These are phyloP conservation scores for Drosophila diplacantha DNA, from an alignment of 2,888 invertebrate genomes.

Conservation along the genomic window DNA sequence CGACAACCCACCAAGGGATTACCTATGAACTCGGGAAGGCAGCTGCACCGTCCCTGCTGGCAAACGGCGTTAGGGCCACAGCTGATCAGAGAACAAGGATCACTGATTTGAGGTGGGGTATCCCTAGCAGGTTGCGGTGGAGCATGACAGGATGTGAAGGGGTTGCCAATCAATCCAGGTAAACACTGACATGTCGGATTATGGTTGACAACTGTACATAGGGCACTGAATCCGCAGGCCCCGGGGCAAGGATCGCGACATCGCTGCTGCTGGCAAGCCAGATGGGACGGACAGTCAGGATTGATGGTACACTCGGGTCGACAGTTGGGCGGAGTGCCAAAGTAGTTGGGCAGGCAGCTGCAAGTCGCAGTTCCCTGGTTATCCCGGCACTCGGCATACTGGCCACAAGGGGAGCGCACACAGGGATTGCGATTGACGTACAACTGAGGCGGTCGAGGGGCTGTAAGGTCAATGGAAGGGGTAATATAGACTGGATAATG, in stretches of 20 bases:
- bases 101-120: conserved; percentile 74
- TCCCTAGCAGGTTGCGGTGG: conserved; percentile 65
- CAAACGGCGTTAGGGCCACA: conserved; percentile 85
- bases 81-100: conserved; percentile 85
- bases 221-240: conserved; percentile 83
- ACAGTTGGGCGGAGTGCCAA: conserved; percentile 85
- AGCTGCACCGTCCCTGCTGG: conserved; percentile 84
- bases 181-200: conserved; percentile 83
- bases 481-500: background rate
- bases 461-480: conserved; percentile 29
- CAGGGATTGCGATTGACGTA: conserved; percentile 81
- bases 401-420: conserved; percentile 86
- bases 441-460: conserved; percentile 54
- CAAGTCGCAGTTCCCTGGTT: conserved; percentile 82
- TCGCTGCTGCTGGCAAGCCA: conserved; percentile 85
- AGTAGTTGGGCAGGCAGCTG: conserved; percentile 82
- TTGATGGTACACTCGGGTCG: conserved; percentile 85
- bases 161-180: conserved; percentile 82
- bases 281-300: conserved; percentile 83
- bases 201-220: conserved; percentile 83
- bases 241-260: conserved; percentile 86
- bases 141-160: conserved; percentile 83
- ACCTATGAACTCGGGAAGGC: conserved; percentile 82
- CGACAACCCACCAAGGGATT: conserved; percentile 83
- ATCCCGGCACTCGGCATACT: conserved; percentile 83